Percentiles rank a stretch among this genome's conserved stretches.
phyloP scores from a whole-genome alignment of 2,797 vertebrate species.

The Melanotaenia parkinsoni region DNA sequence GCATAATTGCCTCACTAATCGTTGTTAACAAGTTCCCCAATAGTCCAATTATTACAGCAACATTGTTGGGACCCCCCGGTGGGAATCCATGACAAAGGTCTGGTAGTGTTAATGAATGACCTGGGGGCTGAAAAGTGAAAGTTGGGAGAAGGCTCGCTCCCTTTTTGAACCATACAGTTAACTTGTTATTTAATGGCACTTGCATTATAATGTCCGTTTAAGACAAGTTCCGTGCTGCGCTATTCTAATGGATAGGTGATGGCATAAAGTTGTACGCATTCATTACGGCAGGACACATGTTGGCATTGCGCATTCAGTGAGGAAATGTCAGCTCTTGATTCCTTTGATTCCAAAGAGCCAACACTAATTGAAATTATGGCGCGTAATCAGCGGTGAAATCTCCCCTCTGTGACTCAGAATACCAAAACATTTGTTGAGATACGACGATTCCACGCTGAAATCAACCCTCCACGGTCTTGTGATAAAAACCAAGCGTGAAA shows the following conservation, averaged over 20 bases:
- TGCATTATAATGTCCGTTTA: constrained; percentile 69
- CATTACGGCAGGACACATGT: background rate
- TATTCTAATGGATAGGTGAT: constrained; percentile 69
- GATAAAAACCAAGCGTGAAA: constrained; percentile 81
- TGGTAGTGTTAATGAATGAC: constrained; percentile 83
- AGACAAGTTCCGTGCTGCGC: constrained; percentile 70
- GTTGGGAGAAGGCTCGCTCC: constrained; percentile 41
- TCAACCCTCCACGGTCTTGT: constrained; percentile 63
- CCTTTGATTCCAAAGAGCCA: constrained; percentile 26
- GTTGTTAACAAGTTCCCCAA: constrained; percentile 86
- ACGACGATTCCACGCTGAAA: constrained; percentile 54
- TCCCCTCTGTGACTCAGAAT: constrained; percentile 41
- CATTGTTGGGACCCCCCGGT: constrained; percentile 66
- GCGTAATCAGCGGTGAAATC: constrained; percentile 73
- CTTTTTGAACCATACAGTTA: constrained; percentile 79
- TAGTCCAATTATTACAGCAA: constrained; percentile 80
- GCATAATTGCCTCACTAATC: constrained; percentile 88
- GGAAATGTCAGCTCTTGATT: background rate
- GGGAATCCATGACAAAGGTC: constrained; percentile 78
- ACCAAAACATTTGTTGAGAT: constrained; percentile 55
- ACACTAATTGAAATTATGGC: constrained; percentile 75
- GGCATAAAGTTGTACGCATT: constrained; percentile 25
- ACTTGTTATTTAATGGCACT: constrained; percentile 76
- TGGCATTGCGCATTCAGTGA: constrained; percentile 1
- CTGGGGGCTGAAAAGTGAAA: constrained; percentile 73